Evolutionary conservation across 2,888 invertebrate genomes (phyloP), one percentile per base, ranked within the genome.

Genomic region (Stenodera caucasica): DNA sequence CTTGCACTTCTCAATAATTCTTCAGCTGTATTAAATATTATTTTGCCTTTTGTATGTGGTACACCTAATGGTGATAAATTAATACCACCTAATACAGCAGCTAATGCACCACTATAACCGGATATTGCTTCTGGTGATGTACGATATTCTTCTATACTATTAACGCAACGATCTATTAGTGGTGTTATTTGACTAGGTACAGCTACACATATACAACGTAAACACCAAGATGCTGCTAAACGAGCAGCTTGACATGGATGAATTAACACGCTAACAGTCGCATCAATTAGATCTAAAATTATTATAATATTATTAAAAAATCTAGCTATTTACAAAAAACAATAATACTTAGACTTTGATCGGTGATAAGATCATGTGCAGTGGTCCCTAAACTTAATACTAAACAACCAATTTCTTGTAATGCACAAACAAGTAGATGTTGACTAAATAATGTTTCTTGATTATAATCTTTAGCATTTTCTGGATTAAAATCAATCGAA

Each of bases 1-100:
- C 94, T 95, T 0, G 99, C 98, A 64, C 97, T 96, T 65, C 98
- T 85, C 51, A 99, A 81, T 69, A 99, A 81, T 77, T 99, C 98
- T 82, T 99, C 98, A 0, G 98, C 99, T 6, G 96, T 93, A 77
- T 94, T 95, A 81, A 99, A 98, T 35, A 98, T 94, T 63, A 97
- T 91, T 83, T 98, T 98, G 65, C 98, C 97, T 74, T 97, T 94
- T 29, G 94, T 95, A 80, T 98, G 96, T 0, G 99, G 98, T 40
- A 98, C 92, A 15, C 98, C 97, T 12, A 97, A 83, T 0, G 95
- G 94, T 2, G 96, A 97, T 54, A 92, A 85, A 50, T 91, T 87
- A 0, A 94, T 94, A 57, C 96, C 94, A 18, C 98, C 97, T 52
- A 98, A 82, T 63, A 98, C 90, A 0, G 98, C 95, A 29, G 98